Evolutionary conservation across 2,797 vertebrate species (phyloP), one percentile per base, ranked within the genome.

Genomic region (Pseudomugil gertrudae): DNA sequence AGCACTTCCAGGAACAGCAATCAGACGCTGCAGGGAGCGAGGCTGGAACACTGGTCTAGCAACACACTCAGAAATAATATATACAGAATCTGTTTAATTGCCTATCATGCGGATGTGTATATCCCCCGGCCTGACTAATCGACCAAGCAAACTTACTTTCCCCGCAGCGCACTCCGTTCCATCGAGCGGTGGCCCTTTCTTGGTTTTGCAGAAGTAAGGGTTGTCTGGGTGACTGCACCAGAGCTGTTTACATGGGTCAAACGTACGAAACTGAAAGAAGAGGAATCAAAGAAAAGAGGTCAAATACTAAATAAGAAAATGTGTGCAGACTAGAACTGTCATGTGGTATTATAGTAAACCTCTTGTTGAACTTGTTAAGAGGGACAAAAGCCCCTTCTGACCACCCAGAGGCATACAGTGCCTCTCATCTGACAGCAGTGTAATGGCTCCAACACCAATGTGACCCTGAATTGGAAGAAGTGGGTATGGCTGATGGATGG

Each of bases 171-270:
- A 99, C 66, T 99, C 97, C 0, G 97, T 99, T 11, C 97, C 97
- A 0, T 99, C 98, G 0, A 99, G 94, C 0, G 97, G 98, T 0
- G 97, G 98, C 0, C 97, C 97, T 23, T 99, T 99, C 90, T 99
- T 99, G 27, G 98, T 99, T 85, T 99, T 99, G 85, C 98, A 99
- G 89, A 99, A 99, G 75, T 97, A 99, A 0, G 97, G 97, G 84
- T 99, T 99, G 76, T 99, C 98, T 0, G 98, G 96, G 79, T 99
- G 98, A 79, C 98, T 99, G 81, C 98, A 99, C 98, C 98, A 99
- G 53, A 99, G 85, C 87, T 99, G 98, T 72, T 99, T 99, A 70
- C 98, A 99, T 0, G 98, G 98, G 88, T 99, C 98, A 29, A 98
- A 98, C 0, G 98, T 99, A 29, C 98, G 95, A 78, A 99, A 99